Base-by-base conservation (phyloP, 2,888 invertebrate genomes). In the Hirtodrosophila trivittata region DNA sequence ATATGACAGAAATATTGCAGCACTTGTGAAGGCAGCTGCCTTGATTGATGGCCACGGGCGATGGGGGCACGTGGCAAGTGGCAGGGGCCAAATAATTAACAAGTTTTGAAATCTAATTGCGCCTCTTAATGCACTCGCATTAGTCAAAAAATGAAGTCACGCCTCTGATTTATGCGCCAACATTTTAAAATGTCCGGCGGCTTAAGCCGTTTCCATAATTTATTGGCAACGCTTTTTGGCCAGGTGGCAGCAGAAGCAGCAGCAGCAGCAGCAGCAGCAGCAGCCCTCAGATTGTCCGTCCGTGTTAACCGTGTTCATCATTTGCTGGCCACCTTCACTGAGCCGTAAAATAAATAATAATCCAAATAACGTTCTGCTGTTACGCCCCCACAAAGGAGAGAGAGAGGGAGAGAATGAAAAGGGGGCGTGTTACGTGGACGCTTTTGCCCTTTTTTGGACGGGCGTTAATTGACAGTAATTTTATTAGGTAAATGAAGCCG, bases 1-100 rank as follows among this genome's bases (percentile, higher is more conserved):
- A 82, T 80, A 77, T 86, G 89, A 88, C 88, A 88, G 84, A 87
- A 80, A 80, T 86, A 87, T 87, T 84, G 77, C 70, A 77, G 70
- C 65, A 77, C 74, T 77, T 74, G 59, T n/a, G 26, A 38, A 35
- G 18, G 56, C 28, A 43, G 59, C 60, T 45, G 33, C n/a, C 38
- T 45, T 75, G 78, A 86, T 80, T 50, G 73, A 75, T 66, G 49
- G 21, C 35, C n/a, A n/a, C n/a, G n/a, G n/a, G n/a, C n/a, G n/a
- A n/a, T n/a, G n/a, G n/a, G n/a, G n/a, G n/a, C n/a, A n/a, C n/a
- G n/a, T 12, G 3, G 9, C 28, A 1, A 8, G 12, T 10, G 26
- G 21, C n/a, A 10, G 9, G 0, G 5, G 8, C 8, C 25, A 35
- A 50, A 32, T 33, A 75, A 69, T 75, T 69, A 70, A 32, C 62